Evolutionary conservation across 2,888 invertebrate species (phyloP).

Genomic region (Campopleginae sp.): DNA sequence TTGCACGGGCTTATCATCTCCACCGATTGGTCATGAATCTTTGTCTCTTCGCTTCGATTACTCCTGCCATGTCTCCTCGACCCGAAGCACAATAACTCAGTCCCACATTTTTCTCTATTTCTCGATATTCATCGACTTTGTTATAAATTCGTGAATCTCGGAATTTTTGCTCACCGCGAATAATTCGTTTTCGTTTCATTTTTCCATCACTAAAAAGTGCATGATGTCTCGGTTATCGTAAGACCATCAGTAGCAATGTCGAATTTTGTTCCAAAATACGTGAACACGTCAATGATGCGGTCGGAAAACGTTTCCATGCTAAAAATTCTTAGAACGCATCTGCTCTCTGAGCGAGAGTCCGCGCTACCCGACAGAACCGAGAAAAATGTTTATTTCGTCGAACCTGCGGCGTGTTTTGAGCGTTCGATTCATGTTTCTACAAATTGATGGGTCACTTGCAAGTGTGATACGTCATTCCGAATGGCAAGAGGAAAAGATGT

Average conservation of each 20-base stretch:
- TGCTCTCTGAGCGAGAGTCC: neutral
- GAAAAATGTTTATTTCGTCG: neutral
- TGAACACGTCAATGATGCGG: too few species aligned
- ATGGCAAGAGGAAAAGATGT: neutral
- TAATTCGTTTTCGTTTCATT: too few species aligned
- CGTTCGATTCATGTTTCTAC: neutral
- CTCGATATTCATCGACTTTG: neutral
- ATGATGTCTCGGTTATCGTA: too few species aligned
- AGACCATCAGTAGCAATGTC: too few species aligned
- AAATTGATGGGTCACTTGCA: neutral
- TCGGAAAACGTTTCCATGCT: too few species aligned
- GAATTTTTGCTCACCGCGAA: neutral
- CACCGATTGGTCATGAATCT: conserved; percentile 5
- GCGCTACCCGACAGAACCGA: neutral
- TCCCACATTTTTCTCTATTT: neutral
- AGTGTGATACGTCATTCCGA: neutral
- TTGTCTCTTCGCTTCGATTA: neutral
- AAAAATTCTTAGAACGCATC: too few species aligned
- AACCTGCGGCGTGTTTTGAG: neutral
- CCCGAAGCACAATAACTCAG: neutral
- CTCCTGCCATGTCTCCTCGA: neutral
- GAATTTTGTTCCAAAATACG: too few species aligned
- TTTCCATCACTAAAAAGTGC: too few species aligned
- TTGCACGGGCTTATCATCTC: neutral
- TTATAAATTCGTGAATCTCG: neutral